Base-by-base conservation (phyloP, 2,113 vertebrate species). In the Callipepla squamata region DNA sequence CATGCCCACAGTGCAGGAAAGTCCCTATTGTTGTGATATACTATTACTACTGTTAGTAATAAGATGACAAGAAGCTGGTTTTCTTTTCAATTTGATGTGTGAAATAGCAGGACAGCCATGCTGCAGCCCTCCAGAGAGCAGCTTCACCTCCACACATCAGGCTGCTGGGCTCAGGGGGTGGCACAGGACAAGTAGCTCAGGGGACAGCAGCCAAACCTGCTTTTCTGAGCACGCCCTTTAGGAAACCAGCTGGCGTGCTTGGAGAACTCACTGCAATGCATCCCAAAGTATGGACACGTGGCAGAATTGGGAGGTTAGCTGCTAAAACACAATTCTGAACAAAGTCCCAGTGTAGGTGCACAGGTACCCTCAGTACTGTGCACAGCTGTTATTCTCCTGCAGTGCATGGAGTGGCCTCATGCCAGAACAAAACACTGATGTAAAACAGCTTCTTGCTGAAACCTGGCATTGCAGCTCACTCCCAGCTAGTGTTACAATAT, bases 51-150 rank as follows among this genome's bases (percentile, higher is more conserved):
- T 62, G 21, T 19, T 50, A 14, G 44, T 6, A 40, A 76, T 38
- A 61, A 20, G 10, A 13, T 16, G 4, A 51, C 0, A 61, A 65
- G 34, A 63, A 90, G 28, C 12, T 81, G 67, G 8, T 4, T 53
- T 84, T 51, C 57, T 66, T 68, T 28, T 42, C 65, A 47, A 2
- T 21, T 38, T 36, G 13, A 28, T 0, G 0, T 40, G 53, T 68
- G 51, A 68, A 89, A 26, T 30, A 47, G 65, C 0, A 0, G 0
- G 3, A 50, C 17, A 50, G 40, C 50, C 45, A 28, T 21, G 59
- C 77, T 59, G 45, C 83, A 88, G 72, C 59, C 50, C 34, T 44
- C 6, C 1, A 3, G 57, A 40, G 21, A 0, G 0, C 65, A 28
- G 67, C 53, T 79, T 59, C 72, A 23, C 32, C 3, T 40, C 14